Evolutionary conservation across 2,797 vertebrate species (phyloP), one percentile per base, ranked within the genome.

Genomic region (Halcyon badia): DNA sequence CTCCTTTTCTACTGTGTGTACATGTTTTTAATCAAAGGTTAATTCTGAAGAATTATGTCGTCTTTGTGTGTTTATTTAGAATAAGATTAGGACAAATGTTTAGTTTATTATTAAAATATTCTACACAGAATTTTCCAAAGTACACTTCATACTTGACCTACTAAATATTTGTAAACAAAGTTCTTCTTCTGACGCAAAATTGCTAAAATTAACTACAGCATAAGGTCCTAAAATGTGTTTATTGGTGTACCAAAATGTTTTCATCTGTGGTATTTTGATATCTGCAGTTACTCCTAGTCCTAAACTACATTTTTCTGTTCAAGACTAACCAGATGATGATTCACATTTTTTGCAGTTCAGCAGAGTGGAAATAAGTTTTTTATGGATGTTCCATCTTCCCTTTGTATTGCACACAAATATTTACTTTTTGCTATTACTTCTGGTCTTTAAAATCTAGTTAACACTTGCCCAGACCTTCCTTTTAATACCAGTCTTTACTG

Each of bases 91-190:
- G 82, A 89, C 41, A 96, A 96, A 87, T 78, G 30, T 94, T 94
- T 57, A 80, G 39, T 92, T 94, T 94, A 78, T 90, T 96, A 91
- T 89, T 83, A 85, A 91, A 94, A 70, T 52, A 26, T 68, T 87
- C 52, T 65, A 75, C 64, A 61, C 17, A n/a, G 39, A 80, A 28
- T 91, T 87, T 94, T 96, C n/a, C 26, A 68, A 94, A 95, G 61
- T 56, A 35, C 20, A 4, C 28, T 80, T 90, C 75, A 77, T 83
- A 73, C 72, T 91, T 96, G 87, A 96, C 91, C 84, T 92, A 79
- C 87, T 89, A 95, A 96, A 90, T 92, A 80, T 77, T 92, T 94
- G 90, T 92, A 94, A 94, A 94, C 52, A 30, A 85, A 94, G 14
- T 56, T n/a, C 26, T 94, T 2, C 35, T 92, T 89, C 83, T 86